Percentiles rank a stretch among this genome's conserved stretches.
Evolutionary conservation across 2,113 vertebrate genomes (phyloP).

Genomic region (Uropsilus gracilis): DNA sequence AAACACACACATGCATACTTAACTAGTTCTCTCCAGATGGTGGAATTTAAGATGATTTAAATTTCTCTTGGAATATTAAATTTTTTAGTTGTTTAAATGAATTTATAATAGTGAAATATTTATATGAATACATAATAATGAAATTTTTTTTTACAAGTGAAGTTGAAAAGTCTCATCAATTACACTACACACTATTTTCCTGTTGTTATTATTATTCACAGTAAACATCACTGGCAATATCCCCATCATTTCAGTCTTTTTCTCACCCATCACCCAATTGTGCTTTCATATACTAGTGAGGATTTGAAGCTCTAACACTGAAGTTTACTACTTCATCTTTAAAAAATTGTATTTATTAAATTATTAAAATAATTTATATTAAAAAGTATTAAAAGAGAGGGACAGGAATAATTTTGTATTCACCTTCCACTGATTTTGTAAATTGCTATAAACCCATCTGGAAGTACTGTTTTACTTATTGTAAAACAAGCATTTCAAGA

Average conservation of each 20-base stretch:
- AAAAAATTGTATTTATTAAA: background rate
- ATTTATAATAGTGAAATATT: background rate
- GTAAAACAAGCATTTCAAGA: background rate
- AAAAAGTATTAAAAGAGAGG: no score
- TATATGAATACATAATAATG: background rate
- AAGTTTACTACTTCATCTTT: background rate
- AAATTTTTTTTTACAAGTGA: background rate
- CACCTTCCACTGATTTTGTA: background rate
- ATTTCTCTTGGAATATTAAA: background rate
- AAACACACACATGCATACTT: background rate
- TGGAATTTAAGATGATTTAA: conserved; percentile 26
- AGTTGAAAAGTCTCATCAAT: background rate
- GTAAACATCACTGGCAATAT: background rate
- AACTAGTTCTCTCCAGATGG: background rate
- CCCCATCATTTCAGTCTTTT: background rate
- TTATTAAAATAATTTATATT: background rate
- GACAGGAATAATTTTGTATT: background rate
- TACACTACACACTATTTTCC: background rate
- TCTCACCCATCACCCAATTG: background rate
- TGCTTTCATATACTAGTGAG: background rate
- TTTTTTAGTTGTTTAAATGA: background rate
- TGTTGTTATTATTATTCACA: background rate
- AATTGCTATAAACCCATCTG: background rate
- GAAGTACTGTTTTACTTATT: background rate
- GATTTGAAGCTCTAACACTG: background rate